Evolutionary conservation across 2,797 vertebrate species (phyloP).

Genomic region (Buphagus erythrorhynchus): DNA sequence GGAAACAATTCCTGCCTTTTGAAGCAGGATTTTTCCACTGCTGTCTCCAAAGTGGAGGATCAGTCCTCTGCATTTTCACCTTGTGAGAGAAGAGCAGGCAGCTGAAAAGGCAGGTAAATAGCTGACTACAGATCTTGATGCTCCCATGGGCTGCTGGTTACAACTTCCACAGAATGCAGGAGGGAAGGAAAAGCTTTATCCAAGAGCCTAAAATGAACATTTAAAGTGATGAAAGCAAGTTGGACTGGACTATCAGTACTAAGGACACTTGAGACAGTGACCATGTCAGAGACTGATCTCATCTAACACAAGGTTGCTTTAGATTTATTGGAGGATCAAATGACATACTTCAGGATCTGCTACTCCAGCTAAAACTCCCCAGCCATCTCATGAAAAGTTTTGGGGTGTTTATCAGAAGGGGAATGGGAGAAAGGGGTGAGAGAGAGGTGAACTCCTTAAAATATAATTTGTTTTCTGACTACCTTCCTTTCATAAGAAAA

Average conservation of each 20-base stretch:
- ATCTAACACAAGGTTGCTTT: neutral
- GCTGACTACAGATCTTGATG: neutral
- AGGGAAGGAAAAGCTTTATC: neutral
- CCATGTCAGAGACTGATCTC: neutral
- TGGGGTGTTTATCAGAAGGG: neutral
- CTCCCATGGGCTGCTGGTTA: neutral
- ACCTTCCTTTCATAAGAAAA: neutral
- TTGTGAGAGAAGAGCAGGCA: neutral
- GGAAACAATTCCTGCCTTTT: neutral
- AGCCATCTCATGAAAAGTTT: neutral
- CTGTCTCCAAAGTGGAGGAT: neutral
- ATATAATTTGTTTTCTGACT: slow-evolving; percentile 32
- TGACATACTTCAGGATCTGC: neutral
- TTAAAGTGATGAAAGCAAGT: neutral
- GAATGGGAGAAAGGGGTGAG: neutral
- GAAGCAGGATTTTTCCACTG: neutral
- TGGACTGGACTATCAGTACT: neutral
- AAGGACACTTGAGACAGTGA: neutral
- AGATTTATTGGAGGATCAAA: neutral
- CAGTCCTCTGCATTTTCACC: neutral
- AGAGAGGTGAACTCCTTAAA: slow-evolving; percentile 8
- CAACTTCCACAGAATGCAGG: neutral
- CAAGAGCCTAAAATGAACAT: neutral
- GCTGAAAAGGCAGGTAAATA: neutral
- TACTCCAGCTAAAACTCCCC: neutral